Evolutionary conservation across 2,888 invertebrate species (phyloP).

Genomic region (Dryocosmus kuriphilus): DNA sequence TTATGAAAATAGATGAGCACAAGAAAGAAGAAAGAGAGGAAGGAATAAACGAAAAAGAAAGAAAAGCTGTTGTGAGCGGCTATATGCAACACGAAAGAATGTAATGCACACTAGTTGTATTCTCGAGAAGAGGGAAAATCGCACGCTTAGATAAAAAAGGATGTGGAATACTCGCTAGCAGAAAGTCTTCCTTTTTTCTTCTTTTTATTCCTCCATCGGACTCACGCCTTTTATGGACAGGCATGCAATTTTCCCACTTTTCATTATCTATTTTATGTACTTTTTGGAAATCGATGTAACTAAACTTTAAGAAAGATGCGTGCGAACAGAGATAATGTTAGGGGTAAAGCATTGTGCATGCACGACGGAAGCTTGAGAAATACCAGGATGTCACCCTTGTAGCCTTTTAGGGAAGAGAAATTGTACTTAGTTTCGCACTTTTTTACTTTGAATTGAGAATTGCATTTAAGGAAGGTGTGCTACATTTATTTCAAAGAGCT

Average conservation of each 20-base stretch:
- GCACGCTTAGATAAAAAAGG: neutral
- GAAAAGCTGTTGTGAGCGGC: slow-evolving; percentile 45
- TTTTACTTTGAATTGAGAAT: too few relatives aligned
- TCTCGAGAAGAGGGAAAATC: slow-evolving; percentile 17
- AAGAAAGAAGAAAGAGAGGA: slow-evolving; percentile 10
- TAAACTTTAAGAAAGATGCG: slow-evolving; percentile 40
- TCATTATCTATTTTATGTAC: neutral
- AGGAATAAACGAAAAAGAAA: neutral
- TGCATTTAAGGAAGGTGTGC: neutral
- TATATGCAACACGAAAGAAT: slow-evolving; percentile 24
- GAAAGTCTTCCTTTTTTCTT: slow-evolving; percentile 18
- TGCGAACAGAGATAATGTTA: slow-evolving; percentile 55
- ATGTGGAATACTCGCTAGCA: neutral
- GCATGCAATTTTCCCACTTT: slow-evolving; percentile 28
- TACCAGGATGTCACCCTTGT: neutral
- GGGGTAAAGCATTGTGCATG: slow-evolving; percentile 72
- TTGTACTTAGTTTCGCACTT: neutral
- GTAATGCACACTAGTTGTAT: slow-evolving; percentile 29
- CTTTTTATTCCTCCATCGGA: neutral
- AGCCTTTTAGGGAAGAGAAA: neutral
- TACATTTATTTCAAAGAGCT: slow-evolving; percentile 12
- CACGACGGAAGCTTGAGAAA: slow-evolving; percentile 57
- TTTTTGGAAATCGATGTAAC: slow-evolving; percentile 5
- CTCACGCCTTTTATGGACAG: neutral
- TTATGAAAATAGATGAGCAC: slow-evolving; percentile 18